Evolutionary conservation across 2,888 invertebrate genomes (phyloP), one percentile per base, ranked within the genome.

Genomic region (Macrophya annulata): DNA sequence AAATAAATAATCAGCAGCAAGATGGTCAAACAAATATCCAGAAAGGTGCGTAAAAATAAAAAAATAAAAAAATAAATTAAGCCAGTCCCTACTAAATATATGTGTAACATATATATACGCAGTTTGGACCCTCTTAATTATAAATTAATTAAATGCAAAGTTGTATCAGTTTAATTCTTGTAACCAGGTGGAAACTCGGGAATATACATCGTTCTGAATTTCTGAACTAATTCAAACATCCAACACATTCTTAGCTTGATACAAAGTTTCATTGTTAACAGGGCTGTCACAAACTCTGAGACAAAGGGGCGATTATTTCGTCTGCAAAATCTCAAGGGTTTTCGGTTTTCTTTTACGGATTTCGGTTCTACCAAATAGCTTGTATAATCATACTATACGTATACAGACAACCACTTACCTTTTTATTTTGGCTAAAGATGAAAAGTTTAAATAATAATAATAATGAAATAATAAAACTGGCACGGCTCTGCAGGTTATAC

Each of bases 141-240:
- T 21, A 43, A 81, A 81, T 62, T 43, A 21, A 59, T n/a, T 40
- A 40, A 17, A 15, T 62, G 10, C 43, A 12, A 62, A 81, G 59
- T 62, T 62, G 21, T 51, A 43, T 17, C 43, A 9, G n/a, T 62
- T 43, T 62, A 81, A 81, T 62, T 81, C 59, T 43, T 81, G 62
- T 45, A n/a, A 37, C 40, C 62, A 81, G 62, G 5, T 51, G 55
- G 25, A 77, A 37, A 37, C 55, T 77, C 59, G 79, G 5, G 40
- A 59, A 37, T 79, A 37, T 59, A 76, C 31, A n/a, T n/a, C n/a
- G n/a, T n/a, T n/a, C n/a, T n/a, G n/a, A 81, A 81, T 81, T 81
- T 10, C 62, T 17, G 40, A 62, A 81, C 62, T 81, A 81, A 40
- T 81, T 81, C 12, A 81, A 40, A 59, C 79, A 31, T 51, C 17